A percentile compares a stretch with the other conserved stretches of the same genome.
Conservation (phyloP, 2,113 vertebrate species). For the Dipodomys merriami region DNA sequence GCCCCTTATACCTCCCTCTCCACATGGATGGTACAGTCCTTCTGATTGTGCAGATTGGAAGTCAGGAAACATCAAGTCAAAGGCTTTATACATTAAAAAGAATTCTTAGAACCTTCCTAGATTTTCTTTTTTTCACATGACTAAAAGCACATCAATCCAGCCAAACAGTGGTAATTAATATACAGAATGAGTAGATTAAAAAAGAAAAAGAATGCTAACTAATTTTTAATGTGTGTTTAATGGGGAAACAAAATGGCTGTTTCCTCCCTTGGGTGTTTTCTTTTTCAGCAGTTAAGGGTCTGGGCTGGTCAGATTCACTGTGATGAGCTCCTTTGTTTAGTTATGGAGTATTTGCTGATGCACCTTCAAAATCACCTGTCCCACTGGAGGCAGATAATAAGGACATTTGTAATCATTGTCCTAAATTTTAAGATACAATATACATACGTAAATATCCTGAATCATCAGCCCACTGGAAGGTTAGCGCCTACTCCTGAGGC, state of each 20-base stretch:
- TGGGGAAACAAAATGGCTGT: neutral
- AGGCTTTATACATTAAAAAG: neutral
- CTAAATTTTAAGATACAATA: neutral
- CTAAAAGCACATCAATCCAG: neutral
- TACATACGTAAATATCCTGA: slow-evolving; percentile 24
- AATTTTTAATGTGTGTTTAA: neutral
- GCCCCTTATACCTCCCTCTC: neutral
- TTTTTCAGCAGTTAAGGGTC: neutral
- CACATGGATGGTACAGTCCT: neutral
- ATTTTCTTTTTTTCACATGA: neutral
- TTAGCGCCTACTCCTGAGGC: neutral
- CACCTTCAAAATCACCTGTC: neutral
- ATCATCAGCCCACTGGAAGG: neutral
- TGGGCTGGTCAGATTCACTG: neutral
- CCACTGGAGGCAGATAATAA: neutral
- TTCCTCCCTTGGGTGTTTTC: neutral
- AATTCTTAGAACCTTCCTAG: neutral
- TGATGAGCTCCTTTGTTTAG: slow-evolving; percentile 24
- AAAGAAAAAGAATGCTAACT: neutral
- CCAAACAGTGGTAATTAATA: neutral
- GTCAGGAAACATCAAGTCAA: neutral
- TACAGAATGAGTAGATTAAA: neutral
- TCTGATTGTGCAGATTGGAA: neutral
- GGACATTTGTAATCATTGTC: slow-evolving; percentile 30
- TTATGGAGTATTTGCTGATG: neutral